Evolutionary conservation across 2,888 invertebrate species (phyloP).

Genomic region (Caradrina clavipalpis): DNA sequence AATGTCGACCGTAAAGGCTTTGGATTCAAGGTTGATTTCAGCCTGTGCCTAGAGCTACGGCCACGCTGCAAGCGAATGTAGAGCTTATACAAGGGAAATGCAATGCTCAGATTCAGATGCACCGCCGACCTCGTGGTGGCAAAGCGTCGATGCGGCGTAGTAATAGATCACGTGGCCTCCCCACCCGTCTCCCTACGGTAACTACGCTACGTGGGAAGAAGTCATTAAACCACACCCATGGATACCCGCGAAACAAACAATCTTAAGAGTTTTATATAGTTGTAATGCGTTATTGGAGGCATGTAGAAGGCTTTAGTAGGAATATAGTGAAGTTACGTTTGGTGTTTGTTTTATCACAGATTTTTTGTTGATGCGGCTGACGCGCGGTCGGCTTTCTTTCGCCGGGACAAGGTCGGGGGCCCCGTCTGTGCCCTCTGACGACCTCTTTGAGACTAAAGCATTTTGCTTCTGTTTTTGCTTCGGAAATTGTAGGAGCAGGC

Average conservation of each 20-base stretch:
- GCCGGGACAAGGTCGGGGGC: conserved; percentile 72
- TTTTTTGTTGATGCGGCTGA: conserved; percentile 44
- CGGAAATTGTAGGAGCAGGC: conserved; percentile 52
- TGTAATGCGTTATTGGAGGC: conserved; percentile 4
- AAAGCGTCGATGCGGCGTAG: conserved; percentile 61
- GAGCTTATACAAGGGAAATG: conserved; percentile 62
- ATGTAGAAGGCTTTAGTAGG: conserved; percentile 12
- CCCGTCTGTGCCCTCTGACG: conserved; percentile 82
- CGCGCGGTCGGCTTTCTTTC: conserved; percentile 61
- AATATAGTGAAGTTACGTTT: conserved; percentile 37
- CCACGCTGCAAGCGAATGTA: conserved; percentile 43
- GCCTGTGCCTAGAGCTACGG: conserved; percentile 18
- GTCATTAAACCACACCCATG: conserved; percentile 79
- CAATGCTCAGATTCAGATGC: conserved; percentile 78
- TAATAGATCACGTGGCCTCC: conserved; percentile 74
- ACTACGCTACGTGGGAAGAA: conserved; percentile 68
- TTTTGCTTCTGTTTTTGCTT: conserved; percentile 72
- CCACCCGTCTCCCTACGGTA: conserved; percentile 58
- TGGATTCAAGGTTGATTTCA: conserved; percentile 53
- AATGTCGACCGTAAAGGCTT: conserved; percentile 28
- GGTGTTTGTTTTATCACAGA: conserved; percentile 69
- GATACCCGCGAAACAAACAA: conserved; percentile 54
- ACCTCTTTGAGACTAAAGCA: conserved; percentile 81
- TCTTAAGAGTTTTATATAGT: conserved; percentile 18
- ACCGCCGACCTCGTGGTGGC: conserved; percentile 62